These are phyloP conservation scores for Mobula hypostoma DNA, from an alignment of 2,113 vertebrate species.

Conservation along the genomic window DNA sequence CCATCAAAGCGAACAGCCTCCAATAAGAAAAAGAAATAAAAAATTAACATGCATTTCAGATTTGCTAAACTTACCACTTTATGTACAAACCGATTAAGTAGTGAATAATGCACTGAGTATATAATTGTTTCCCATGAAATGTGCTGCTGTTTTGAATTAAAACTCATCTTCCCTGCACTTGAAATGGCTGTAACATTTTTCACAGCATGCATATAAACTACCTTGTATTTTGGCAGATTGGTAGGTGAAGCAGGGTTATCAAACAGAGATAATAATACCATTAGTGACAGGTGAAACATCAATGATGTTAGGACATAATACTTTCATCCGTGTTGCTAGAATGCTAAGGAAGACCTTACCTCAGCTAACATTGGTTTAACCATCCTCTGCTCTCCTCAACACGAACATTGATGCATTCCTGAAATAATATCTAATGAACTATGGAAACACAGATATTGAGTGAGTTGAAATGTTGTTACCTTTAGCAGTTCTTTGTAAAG, in stretches of 20 bases:
- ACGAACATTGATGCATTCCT: no score
- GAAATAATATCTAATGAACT: not conserved
- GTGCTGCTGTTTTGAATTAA: conserved; percentile 1
- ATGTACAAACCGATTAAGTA: not conserved
- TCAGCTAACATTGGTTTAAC: not conserved
- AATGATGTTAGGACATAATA: not conserved
- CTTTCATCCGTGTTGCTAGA: not conserved
- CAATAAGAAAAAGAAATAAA: not conserved
- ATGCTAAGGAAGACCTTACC: not conserved
- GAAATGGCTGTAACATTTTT: not conserved
- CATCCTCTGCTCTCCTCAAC: not conserved
- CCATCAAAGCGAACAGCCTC: not conserved
- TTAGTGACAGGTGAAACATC: not conserved
- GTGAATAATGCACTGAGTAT: not conserved
- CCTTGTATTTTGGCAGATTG: not conserved
- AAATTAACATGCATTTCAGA: not conserved
- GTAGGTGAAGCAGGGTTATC: no score
- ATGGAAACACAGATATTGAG: not conserved
- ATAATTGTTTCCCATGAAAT: not conserved
- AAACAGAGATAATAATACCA: not conserved
- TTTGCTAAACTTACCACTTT: not conserved
- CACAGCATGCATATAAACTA: not conserved
- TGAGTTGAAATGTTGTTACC: not conserved
- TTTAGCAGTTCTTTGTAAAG: not conserved
- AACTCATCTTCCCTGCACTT: not conserved